Evolutionary conservation across 2,888 invertebrate genomes (phyloP).

Genomic region (Phengaris alcon): DNA sequence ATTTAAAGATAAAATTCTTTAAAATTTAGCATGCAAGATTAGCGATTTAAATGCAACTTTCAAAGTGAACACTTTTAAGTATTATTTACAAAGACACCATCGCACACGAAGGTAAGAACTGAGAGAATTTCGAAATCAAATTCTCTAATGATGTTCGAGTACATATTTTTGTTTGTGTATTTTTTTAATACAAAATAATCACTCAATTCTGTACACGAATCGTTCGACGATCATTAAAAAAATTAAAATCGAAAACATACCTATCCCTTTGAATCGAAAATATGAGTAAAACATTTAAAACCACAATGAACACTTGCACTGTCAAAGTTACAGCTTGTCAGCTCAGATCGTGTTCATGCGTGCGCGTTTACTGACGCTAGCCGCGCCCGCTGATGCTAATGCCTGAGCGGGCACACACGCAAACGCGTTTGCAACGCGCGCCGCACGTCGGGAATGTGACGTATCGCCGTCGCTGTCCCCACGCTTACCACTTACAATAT

Average conservation of each 20-base stretch:
- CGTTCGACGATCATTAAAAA: conserved; percentile 55
- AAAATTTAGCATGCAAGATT: conserved; percentile 62
- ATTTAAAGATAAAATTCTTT: conserved; percentile 29
- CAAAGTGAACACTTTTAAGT: conserved; percentile 74
- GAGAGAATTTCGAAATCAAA: conserved; percentile 38
- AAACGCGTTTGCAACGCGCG: conserved; percentile 31
- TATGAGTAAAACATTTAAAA: conserved; percentile 63
- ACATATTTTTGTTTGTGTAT: conserved; percentile 53
- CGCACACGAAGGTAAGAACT: not conserved
- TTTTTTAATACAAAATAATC: conserved; percentile 53
- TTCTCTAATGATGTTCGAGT: conserved; percentile 74
- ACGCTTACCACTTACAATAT: conserved; percentile 30
- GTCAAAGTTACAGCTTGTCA: conserved; percentile 36
- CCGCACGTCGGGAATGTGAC: conserved; percentile 45
- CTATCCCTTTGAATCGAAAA: conserved; percentile 60
- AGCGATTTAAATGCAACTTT: conserved; percentile 76
- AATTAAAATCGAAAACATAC: conserved; percentile 56
- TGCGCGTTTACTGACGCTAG: conserved; percentile 29
- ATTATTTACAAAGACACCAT: conserved; percentile 64
- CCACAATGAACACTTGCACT: conserved; percentile 66
- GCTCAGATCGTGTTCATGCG: conserved; percentile 36
- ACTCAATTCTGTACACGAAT: conserved; percentile 60
- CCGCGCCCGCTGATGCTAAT: conserved; percentile 31
- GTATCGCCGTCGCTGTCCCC: conserved; percentile 37
- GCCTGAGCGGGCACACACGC: conserved; percentile 34